phyloP scores from a whole-genome alignment of 2,113 vertebrate genomes.

The Sakesphorus luctuosus region DNA sequence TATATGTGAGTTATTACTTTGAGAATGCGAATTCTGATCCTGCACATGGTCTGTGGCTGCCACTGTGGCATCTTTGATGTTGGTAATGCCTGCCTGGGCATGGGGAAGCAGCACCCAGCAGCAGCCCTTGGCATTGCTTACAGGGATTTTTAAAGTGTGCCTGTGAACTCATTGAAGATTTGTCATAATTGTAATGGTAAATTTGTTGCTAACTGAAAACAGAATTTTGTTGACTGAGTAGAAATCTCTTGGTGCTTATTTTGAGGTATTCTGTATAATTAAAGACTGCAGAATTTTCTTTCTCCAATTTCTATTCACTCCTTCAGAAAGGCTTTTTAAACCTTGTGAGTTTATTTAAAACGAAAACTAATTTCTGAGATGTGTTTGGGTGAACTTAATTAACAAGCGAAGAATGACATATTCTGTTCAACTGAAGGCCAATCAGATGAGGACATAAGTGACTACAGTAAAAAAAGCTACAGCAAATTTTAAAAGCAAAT shows the following conservation, averaged over 20 bases:
- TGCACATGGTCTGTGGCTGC: neutral
- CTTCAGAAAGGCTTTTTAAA: neutral
- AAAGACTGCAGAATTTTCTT: neutral
- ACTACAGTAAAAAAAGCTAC: neutral
- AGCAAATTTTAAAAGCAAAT: conserved; percentile 29
- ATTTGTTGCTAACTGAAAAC: conserved; percentile 31
- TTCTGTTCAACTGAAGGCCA: neutral
- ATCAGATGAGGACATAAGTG: neutral
- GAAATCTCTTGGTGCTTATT: conserved; percentile 57
- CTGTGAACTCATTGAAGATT: conserved; percentile 40
- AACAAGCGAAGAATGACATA: conserved; percentile 24
- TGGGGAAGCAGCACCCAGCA: neutral
- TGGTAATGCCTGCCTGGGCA: neutral
- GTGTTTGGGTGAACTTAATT: conserved; percentile 15
- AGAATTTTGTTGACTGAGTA: conserved; percentile 30
- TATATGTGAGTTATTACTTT: neutral
- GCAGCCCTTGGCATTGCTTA: conserved; percentile 15
- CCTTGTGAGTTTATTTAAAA: neutral
- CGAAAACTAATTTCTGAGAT: neutral
- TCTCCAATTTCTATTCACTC: neutral
- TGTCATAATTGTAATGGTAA: conserved; percentile 39
- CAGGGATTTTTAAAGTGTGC: conserved; percentile 32
- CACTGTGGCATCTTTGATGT: neutral
- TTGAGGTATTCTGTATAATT: conserved; percentile 52
- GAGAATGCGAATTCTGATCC: neutral